These are phyloP conservation scores for Andrena minutula DNA, from an alignment of 2,888 invertebrate species.

Conservation along the genomic window DNA sequence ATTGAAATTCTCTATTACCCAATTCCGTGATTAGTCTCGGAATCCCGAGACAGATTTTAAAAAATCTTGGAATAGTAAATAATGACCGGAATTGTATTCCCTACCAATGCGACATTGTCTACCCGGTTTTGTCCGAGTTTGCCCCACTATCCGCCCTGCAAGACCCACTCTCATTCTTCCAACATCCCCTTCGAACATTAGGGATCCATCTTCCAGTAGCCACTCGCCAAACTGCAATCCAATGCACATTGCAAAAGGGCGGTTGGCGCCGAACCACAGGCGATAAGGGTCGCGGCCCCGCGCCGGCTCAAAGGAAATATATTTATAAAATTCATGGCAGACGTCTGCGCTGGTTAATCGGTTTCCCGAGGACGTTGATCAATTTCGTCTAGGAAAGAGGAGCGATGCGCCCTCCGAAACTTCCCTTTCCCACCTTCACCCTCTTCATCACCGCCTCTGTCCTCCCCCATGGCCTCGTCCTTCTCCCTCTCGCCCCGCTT, in stretches of 20 bases:
- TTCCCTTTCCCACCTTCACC: constrained; percentile 56
- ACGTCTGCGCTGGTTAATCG: constrained; percentile 72
- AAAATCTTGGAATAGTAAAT: no score
- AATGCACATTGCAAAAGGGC: constrained; percentile 27
- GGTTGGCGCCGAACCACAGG: constrained; percentile 30
- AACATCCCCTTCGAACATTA: background rate
- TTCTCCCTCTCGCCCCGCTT: background rate
- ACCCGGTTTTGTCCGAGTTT: no score
- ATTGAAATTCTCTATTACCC: no score
- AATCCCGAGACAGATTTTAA: no score
- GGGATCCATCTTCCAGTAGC: background rate
- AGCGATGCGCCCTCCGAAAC: constrained; percentile 58
- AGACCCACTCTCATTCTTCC: no score
- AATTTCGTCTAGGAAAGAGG: constrained; percentile 70
- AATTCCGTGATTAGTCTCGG: no score
- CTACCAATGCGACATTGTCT: no score
- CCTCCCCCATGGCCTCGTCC: constrained; percentile 13
- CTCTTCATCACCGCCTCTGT: constrained; percentile 66
- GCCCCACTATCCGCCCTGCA: no score
- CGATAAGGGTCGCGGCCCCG: constrained; percentile 8
- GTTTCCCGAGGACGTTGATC: constrained; percentile 76
- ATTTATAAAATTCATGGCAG: constrained; percentile 74
- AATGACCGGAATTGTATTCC: no score
- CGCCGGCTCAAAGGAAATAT: constrained; percentile 67
- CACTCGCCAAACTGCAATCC: background rate